phyloP scores from a whole-genome alignment of 2,797 vertebrate genomes.

The Harpagifer antarcticus region DNA sequence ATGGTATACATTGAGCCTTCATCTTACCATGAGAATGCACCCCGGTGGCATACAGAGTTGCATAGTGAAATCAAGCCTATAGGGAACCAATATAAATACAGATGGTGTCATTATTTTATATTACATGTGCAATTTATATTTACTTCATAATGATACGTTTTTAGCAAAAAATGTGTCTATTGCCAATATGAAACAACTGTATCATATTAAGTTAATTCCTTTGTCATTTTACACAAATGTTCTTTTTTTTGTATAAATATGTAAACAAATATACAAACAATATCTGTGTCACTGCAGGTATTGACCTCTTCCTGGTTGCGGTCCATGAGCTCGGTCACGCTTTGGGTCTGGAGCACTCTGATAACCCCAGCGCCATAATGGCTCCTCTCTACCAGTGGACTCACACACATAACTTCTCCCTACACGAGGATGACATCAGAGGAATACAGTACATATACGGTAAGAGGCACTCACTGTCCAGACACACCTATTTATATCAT shows the following conservation, averaged over 20 bases:
- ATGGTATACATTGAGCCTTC: too few relatives aligned
- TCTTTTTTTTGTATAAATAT: too few relatives aligned
- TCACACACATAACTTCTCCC: conserved; percentile 91
- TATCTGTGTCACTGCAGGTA: conserved; percentile 69
- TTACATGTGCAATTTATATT: too few relatives aligned
- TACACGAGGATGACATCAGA: conserved; percentile 91
- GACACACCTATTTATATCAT: background rate
- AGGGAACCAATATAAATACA: too few relatives aligned
- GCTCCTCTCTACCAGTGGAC: conserved; percentile 97
- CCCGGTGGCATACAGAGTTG: too few relatives aligned
- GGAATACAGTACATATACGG: conserved; percentile 97
- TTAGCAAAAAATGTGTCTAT: too few relatives aligned
- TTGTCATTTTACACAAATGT: conserved; percentile 1
- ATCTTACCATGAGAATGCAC: too few relatives aligned
- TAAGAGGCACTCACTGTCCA: conserved; percentile 70
- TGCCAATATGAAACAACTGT: background rate
- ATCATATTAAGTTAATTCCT: background rate
- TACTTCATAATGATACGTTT: too few relatives aligned
- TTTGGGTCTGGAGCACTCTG: conserved; percentile 94
- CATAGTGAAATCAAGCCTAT: too few relatives aligned
- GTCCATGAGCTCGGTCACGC: conserved; percentile 96
- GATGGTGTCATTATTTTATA: too few relatives aligned
- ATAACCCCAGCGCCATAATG: conserved; percentile 93
- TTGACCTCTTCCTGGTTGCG: conserved; percentile 95
- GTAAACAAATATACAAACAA: background rate